Evolutionary conservation across 2,888 invertebrate species (phyloP), one percentile per base, ranked within the genome.

Genomic region (Nephrocerus scutellatus): DNA sequence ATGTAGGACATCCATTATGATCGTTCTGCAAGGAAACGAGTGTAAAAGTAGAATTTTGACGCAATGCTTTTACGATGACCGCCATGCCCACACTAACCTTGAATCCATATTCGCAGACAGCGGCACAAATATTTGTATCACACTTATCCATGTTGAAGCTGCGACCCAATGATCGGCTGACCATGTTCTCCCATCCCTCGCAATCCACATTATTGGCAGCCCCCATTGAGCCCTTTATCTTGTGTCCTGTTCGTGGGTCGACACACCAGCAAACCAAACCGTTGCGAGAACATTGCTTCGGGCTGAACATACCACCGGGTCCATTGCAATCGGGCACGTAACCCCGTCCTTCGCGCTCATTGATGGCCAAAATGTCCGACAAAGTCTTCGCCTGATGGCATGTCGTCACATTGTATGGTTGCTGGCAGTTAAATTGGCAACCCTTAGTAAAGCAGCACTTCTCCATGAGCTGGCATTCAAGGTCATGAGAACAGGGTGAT

Each of bases 181-280:
- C 62, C 52, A 62, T 59, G 38, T 67, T 70, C 45, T 68, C 68
- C 54, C 65, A 60, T 1, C 62, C 61, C 19, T 66, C 65, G 56
- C 89, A 89, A 39, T 77, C 72, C 2, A 85, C 82, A 36, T 72
- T 72, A 9, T 76, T 75, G 0, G 84, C 75, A 0, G 85, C 80
- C 2, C 85, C 87, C 83, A 89, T 87, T 4, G 84, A 79, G 3
- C 84, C 82, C 34, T 79, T 76, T 20, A 84, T 72, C 60, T 88
- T 88, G 57, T 82, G 76, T 2, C 89, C 89, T 21, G 77, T 75
- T 14, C 77, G 72, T 0, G 68, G 62, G 60, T 86, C 84, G 2
- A 89, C 89, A 57, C 89, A 89, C 89, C 89, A 89, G 61, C 89
- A 89, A 48, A 89, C 86, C 18, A 87, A 66, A 18, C 84, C 85